Conservation (phyloP, 53 echinoderm and acorn worm genomes). For the Paracentrotus lividus region DNA sequence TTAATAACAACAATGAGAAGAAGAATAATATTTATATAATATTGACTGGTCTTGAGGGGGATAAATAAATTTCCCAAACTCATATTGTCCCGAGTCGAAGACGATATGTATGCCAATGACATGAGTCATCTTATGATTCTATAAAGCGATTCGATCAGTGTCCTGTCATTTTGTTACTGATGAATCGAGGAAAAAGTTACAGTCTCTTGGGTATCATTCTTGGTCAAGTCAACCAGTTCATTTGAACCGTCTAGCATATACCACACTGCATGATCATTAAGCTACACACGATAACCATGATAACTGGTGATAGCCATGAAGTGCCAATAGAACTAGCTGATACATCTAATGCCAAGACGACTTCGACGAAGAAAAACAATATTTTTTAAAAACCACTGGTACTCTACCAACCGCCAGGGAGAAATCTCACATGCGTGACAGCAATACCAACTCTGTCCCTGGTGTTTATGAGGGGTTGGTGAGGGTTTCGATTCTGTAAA, state of each 20-base stretch:
- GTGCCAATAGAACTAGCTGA: too few species aligned
- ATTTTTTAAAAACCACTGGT: background rate
- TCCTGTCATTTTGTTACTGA: too few species aligned
- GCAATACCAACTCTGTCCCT: constrained; percentile 21
- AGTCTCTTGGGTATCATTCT: background rate
- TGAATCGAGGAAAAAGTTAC: too few species aligned
- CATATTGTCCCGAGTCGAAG: too few species aligned
- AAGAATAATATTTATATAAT: too few species aligned
- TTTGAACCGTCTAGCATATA: background rate
- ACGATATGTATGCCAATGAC: too few species aligned
- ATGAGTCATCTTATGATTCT: too few species aligned
- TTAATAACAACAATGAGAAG: too few species aligned
- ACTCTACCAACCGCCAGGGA: background rate
- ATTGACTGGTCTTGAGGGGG: too few species aligned
- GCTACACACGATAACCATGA: background rate
- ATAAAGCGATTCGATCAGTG: too few species aligned
- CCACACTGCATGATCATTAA: background rate
- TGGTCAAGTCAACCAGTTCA: background rate
- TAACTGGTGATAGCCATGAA: background rate
- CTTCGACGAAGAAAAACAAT: background rate
- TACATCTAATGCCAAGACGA: background rate
- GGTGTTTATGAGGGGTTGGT: background rate
- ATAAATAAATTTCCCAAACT: too few species aligned
- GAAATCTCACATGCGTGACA: constrained; percentile 17
- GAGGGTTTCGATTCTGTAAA: background rate